Conservation (phyloP, 1,140 invertebrate species). For the Eumaeus atala region DNA sequence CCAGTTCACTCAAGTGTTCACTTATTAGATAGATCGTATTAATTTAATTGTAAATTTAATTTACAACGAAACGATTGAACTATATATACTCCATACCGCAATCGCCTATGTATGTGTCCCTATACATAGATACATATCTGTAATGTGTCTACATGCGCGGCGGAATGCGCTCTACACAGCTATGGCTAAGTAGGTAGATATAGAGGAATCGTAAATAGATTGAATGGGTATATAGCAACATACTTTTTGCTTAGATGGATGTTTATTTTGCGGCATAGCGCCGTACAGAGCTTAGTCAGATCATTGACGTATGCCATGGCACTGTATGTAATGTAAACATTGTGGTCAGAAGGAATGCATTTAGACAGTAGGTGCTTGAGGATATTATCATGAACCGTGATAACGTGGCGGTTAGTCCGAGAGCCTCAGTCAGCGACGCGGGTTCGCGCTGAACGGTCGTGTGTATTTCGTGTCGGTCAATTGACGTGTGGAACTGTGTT, state of each 20-base stretch:
- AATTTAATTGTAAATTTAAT: slow-evolving; percentile 35
- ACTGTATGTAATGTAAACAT: slow-evolving; percentile 66
- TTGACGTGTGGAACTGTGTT: slow-evolving; percentile 59
- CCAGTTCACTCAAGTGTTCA: slow-evolving; percentile 15
- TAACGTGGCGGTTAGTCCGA: slow-evolving; percentile 61
- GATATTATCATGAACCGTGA: slow-evolving; percentile 71
- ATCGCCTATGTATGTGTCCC: too few species aligned
- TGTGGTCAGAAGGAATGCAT: slow-evolving; percentile 65
- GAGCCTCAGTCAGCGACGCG: slow-evolving; percentile 68
- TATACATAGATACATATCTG: slow-evolving; percentile 28
- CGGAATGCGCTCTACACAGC: slow-evolving; percentile 59
- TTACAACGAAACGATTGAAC: slow-evolving; percentile 12
- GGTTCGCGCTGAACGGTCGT: slow-evolving; percentile 65
- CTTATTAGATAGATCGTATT: slow-evolving; percentile 24
- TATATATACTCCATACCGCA: too few species aligned
- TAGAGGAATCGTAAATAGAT: slow-evolving; percentile 68
- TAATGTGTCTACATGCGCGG: slow-evolving; percentile 56
- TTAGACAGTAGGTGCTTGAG: slow-evolving; percentile 65
- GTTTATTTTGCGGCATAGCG: slow-evolving; percentile 47
- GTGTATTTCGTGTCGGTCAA: slow-evolving; percentile 41
- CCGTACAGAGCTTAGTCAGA: slow-evolving; percentile 43
- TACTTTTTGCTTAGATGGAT: slow-evolving; percentile 58
- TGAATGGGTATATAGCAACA: slow-evolving; percentile 64
- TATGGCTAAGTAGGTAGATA: slow-evolving; percentile 36
- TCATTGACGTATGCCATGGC: slow-evolving; percentile 38